Base-by-base conservation (phyloP, 2,113 vertebrate genomes). In the Pollimyrus isidori region DNA sequence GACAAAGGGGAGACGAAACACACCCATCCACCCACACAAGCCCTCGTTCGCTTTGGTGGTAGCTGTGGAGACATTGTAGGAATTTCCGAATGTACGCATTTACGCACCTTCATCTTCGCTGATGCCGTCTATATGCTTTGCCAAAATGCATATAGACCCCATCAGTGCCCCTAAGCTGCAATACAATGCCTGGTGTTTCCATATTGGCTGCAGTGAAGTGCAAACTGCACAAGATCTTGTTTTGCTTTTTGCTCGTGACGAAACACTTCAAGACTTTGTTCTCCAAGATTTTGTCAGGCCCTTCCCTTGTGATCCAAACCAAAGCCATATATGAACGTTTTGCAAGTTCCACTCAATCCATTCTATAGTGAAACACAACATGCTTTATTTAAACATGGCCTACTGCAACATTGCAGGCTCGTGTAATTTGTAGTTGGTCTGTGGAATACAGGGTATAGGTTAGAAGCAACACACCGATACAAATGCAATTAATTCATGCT, bases 1-100 rank as follows among this genome's bases (percentile, higher is more conserved):
- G 50, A 89, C 17, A 46, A 26, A 50, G 69, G 89, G 84, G 65
- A 46, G 88, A 89, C 89, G 88, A 88, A 53, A 87, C 80, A 15
- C n/a, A 7, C 84, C n/a, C n/a, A 17, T 35, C 45, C 45, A 46
- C 2, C 49, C 49, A 50, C 49, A 50, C 49, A 50, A 39, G 35
- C 69, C 10, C 30, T 73, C 0, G 30, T 73, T 73, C 4, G n/a
- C 13, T 1, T 13, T n/a, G 69, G 30, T 9, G 35, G n/a, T 26
- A 39, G 48, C 49, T 3, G 21, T 4, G 48, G n/a, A 3, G 9
- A 86, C 85, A 4, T n/a, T 53, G 9, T 7, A 3, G 26, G 2
- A 23, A 49, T 56, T 30, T 50, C 21, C 83, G 15, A 48, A n/a
- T 26, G 23, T 46, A n/a, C 9, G 0, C 48, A n/a, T 85, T 50